Evolutionary conservation across 2,888 invertebrate genomes (phyloP), one percentile per base, ranked within the genome.

Genomic region (Hydropsyche betteni): DNA sequence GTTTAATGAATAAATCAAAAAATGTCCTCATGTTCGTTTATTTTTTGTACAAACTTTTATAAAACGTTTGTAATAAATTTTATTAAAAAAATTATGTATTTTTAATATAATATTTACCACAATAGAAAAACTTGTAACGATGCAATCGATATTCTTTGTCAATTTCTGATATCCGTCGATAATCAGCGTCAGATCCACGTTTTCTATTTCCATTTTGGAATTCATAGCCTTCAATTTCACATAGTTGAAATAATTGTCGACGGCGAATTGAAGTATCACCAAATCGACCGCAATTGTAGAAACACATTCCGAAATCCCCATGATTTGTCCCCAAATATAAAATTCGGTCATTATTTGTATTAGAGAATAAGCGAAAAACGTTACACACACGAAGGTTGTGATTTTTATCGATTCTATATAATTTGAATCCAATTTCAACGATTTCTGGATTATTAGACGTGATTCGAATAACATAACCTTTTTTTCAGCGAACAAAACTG

Each of bases 191-290:
- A 64, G 6, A 36, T 64, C 36, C 4, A 64, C 36, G 5, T 36
- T 36, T 64, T 36, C 64, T 4, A 2, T 36, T 36, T 64, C 36
- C 64, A 64, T 36, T 64, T 64, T 64, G 2, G 6, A 7, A 36
- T 33, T 64, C n/a, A 64, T 64, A 36, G 34, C 12, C 12, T 34
- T 64, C 34, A 64, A 64, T 64, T 36, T 24, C 64, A 36, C 12
- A 36, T 64, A 64, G n/a, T 64, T 64, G 34, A 64, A 64, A 34
- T 64, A 64, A 36, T 36, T 64, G 34, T 64, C 64, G 12, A 36
- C 10, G 5, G n/a, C n/a, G 10, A 64, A 36, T 36, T 64, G 36
- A 7, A 64, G 10, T 6, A 64, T 34, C 5, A 36, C n/a, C 8
- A 64, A n/a, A 64, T 64, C 64, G 4, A 36, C n/a, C 3, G 64